Percentiles rank a stretch among this genome's conserved stretches.
phyloP scores from a whole-genome alignment of 2,797 vertebrate genomes.

The Todus mexicanus region DNA sequence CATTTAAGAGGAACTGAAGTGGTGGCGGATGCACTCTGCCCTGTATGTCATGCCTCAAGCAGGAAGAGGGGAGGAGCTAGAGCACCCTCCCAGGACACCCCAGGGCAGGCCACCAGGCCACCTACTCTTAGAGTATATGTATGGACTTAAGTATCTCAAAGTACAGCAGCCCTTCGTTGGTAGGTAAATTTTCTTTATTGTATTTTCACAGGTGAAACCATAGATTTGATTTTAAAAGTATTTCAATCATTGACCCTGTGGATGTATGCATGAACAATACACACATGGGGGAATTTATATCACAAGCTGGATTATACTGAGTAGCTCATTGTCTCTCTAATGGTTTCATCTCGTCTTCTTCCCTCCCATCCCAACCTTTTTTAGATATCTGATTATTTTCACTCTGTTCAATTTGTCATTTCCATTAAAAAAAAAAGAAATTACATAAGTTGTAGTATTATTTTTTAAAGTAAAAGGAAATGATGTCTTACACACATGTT shows the following conservation, averaged over 20 bases:
- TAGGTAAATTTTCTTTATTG: conserved; percentile 66
- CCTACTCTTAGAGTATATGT: conserved; percentile 52
- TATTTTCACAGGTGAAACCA: conserved; percentile 47
- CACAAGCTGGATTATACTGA: background rate
- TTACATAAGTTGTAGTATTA: background rate
- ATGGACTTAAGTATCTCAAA: conserved; percentile 63
- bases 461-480: background rate
- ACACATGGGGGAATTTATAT: background rate
- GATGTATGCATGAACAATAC: background rate
- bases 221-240: background rate
- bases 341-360: background rate
- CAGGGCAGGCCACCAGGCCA: conserved; percentile 47
- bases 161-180: conserved; percentile 53
- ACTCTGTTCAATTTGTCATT: background rate
- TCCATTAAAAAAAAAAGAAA: background rate
- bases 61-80: conserved; percentile 53
- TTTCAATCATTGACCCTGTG: background rate
- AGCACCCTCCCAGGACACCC: conserved; percentile 3
- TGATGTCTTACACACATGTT: background rate
- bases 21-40: conserved; percentile 64
- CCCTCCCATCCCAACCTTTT: background rate
- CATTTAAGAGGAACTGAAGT: conserved; percentile 62
- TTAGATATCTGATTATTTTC: background rate
- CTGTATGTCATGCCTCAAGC: conserved; percentile 48
- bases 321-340: background rate